These are phyloP conservation scores for Procambarus clarkii DNA, from an alignment of 1,140 invertebrate genomes.

Conservation along the genomic window DNA sequence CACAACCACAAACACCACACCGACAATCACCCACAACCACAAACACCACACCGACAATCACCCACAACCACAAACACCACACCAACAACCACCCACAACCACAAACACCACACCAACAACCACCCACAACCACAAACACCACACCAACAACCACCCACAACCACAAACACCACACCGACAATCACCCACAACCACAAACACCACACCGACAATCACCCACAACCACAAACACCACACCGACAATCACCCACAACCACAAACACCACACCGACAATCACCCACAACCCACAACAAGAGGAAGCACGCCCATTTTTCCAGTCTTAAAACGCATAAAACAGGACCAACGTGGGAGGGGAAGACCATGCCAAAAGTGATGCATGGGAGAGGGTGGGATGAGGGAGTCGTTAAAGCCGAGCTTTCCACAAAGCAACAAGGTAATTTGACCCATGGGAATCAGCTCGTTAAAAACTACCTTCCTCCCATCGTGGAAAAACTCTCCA, in stretches of 20 bases:
- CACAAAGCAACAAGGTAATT: constrained; percentile 30
- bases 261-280: background rate
- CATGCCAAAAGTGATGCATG: constrained; percentile 4
- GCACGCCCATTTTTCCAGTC: background rate
- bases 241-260: background rate
- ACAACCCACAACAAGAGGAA: background rate
- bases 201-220: too few species aligned
- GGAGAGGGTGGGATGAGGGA: constrained; percentile 5
- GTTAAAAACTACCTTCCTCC: constrained; percentile 20
- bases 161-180: too few species aligned
- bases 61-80: too few species aligned
- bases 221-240: background rate
- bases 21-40: too few species aligned
- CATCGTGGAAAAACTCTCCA: background rate
- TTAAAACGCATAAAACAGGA: background rate
- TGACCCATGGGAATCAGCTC: constrained; percentile 53
- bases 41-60: too few species aligned
- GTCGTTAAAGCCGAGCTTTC: background rate
- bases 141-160: too few species aligned
- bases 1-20: too few species aligned
- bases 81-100: too few species aligned
- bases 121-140: too few species aligned
- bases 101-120: too few species aligned
- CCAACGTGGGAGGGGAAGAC: background rate
- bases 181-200: too few species aligned